Evolutionary conservation across 2,888 invertebrate species (phyloP), one percentile per base, ranked within the genome.

Genomic region (Cephus rjabovi): DNA sequence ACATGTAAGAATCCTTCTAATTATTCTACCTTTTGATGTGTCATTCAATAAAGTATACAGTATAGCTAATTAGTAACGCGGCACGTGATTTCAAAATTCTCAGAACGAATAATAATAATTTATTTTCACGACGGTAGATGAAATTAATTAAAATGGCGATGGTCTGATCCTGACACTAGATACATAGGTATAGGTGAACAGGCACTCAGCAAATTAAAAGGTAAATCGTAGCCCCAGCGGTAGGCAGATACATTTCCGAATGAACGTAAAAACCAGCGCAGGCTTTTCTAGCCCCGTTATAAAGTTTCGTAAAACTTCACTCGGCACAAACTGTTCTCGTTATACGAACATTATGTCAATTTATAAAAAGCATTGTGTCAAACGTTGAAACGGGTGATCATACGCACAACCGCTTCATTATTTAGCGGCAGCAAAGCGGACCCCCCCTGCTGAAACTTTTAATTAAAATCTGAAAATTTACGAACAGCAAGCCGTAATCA

Each of bases 391-490:
- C 83, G 81, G 83, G 81, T 83, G 82, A 80, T 82, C 81, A n/a
- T 34, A 80, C 79, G 79, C 68, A 69, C 76, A 74, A 56, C 77
- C 30, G 78, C 77, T 83, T 84, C 81, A 79, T 83, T 82, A 86
- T 84, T 83, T 83, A 81, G 79, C 82, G 76, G 77, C 82, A 80
- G 85, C 83, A 85, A 84, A 83, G 79, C 79, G 77, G 23, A 23
- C 31, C 74, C 74, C 34, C n/a, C 74, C 34, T 34, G 35, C 30
- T 82, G 81, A 85, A 87, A 87, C 82, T 86, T 86, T 86, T 87
- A 86, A 86, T 86, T 86, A 87, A 87, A 86, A 82, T 82, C 83
- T 81, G 85, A 79, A 86, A 86, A 87, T 86, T 87, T 87, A 86
- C 85, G 83, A 84, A 81, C 83, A 79, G 79, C 81, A 81, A 80